Evolutionary conservation across 2,888 invertebrate species (phyloP), one percentile per base, ranked within the genome.

Genomic region (Drosophila falleni): DNA sequence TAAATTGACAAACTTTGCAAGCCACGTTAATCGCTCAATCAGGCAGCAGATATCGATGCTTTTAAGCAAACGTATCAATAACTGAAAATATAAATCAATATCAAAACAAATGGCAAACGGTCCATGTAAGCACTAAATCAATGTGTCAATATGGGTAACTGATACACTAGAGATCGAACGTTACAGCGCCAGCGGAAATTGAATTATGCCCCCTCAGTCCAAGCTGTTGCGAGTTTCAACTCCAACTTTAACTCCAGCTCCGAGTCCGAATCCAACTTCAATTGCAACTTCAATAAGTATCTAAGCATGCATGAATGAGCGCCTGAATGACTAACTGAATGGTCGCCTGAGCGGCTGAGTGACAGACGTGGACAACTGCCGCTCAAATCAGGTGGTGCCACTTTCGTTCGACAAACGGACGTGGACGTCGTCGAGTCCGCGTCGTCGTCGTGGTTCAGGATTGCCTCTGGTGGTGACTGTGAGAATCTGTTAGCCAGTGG

Each of bases 71-170:
- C 69, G 76, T 74, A 87, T 84, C 84, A 89, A 87, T 66, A 72
- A 70, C 79, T 86, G 76, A 74, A 85, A 85, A 89, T 88, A 86
- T 87, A 87, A 87, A 87, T 87, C 86, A 87, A 89, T 89, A 86
- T 80, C 69, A 65, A 78, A 68, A 79, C 85, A 89, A 89, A 89
- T 85, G 86, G 86, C 71, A 74, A 80, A 74, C 78, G 71, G 61
- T 59, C 75, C 89, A 80, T 88, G 86, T 89, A 85, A 85, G 88
- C 83, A 88, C 83, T 86, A 89, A 89, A 86, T 86, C 86, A 86
- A 86, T 74, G 80, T 89, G 89, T 87, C 86, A 86, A 87, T 88
- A 85, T 89, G 73, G 74, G 76, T 78, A 89, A 89, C 86, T 78
- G 86, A 86, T 86, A 86, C 84, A 78, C 74, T 79, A 64, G 80